Conservation (phyloP, 2,888 invertebrate genomes). For the Muscina levida region DNA sequence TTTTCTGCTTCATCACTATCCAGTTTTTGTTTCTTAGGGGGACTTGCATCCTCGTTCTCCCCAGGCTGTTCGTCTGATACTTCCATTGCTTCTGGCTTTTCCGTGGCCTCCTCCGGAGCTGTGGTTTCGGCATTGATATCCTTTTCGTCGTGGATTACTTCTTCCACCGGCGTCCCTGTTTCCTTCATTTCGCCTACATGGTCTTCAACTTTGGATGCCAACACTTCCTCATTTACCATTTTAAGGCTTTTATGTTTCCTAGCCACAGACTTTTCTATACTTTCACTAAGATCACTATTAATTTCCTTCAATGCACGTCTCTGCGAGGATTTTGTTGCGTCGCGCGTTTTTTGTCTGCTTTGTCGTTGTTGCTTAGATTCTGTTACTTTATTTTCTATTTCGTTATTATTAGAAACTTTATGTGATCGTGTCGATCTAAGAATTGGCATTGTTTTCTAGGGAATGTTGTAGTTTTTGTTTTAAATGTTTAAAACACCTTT, state of each 20-base stretch:
- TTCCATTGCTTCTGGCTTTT: slow-evolving; percentile 4
- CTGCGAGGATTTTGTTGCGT: no score
- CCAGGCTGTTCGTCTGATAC: not conserved
- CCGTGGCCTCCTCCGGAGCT: not conserved
- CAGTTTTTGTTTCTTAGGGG: slow-evolving; percentile 31
- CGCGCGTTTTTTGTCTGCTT: no score
- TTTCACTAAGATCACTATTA: not conserved
- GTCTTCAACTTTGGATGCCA: slow-evolving; percentile 4
- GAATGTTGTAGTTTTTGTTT: no score
- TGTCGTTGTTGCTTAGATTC: no score
- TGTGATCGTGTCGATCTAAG: not conserved
- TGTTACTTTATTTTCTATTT: not conserved
- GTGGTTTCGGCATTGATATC: not conserved
- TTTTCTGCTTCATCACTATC: not conserved
- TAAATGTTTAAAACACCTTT: no score
- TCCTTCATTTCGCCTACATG: not conserved
- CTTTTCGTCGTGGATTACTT: not conserved
- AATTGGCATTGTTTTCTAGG: not conserved
- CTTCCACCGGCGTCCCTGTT: not conserved
- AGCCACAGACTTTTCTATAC: not conserved
- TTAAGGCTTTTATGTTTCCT: slow-evolving; percentile 6
- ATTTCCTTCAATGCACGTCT: no score
- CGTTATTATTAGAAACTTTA: not conserved
- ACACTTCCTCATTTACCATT: slow-evolving; percentile 36
- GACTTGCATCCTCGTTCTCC: not conserved